Evolutionary conservation across 2,888 invertebrate genomes (phyloP).

Genomic region (Sabatieria punctata): DNA sequence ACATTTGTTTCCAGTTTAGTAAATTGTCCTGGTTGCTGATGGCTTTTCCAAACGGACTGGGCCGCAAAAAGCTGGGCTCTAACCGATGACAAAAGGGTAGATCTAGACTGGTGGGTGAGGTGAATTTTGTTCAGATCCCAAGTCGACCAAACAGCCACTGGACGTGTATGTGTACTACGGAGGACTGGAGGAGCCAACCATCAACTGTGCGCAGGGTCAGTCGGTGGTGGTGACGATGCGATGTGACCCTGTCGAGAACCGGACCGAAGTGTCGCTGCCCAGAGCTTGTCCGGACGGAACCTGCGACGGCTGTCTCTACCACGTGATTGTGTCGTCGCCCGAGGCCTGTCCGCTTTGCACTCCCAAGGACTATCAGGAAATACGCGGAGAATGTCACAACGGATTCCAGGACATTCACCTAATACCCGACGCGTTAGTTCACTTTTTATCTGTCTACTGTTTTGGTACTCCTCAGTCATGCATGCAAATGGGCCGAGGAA

Average conservation of each 20-base stretch:
- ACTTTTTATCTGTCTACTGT: neutral
- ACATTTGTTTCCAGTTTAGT: too few relatives aligned
- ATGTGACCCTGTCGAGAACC: conserved; percentile 34
- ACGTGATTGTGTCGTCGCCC: conserved; percentile 21
- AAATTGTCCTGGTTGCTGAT: too few relatives aligned
- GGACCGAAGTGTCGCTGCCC: conserved; percentile 17
- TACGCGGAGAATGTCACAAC: conserved; percentile 41
- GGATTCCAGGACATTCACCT: conserved; percentile 42
- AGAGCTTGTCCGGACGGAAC: conserved; percentile 37
- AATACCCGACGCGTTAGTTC: conserved; percentile 32
- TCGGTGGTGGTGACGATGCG: conserved; percentile 41
- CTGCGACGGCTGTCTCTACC: conserved; percentile 45
- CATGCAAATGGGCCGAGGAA: too few relatives aligned
- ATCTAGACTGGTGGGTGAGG: neutral
- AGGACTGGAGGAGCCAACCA: conserved; percentile 11
- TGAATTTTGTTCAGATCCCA: neutral
- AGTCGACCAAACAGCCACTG: conserved; percentile 13
- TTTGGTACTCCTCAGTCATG: neutral
- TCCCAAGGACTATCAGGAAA: conserved; percentile 36
- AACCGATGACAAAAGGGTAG: too few relatives aligned
- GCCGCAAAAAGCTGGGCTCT: too few relatives aligned
- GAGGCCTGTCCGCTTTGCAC: conserved; percentile 44
- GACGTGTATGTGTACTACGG: conserved; percentile 26
- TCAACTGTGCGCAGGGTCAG: conserved; percentile 40
- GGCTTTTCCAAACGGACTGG: too few relatives aligned